Conservation (phyloP, 2,888 invertebrate genomes). For the Panzeria rudis region DNA sequence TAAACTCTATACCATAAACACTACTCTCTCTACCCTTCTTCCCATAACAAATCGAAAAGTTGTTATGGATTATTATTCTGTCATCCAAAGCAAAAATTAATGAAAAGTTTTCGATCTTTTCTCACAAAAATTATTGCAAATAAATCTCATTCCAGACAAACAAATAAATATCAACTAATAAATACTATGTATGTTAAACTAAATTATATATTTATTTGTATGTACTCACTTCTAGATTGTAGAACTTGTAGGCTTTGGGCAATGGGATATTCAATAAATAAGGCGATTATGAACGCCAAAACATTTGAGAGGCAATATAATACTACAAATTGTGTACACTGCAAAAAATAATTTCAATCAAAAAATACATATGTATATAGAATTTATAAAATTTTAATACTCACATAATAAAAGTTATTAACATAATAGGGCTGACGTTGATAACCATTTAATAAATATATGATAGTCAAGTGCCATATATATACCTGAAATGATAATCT, state of each 20-base stretch:
- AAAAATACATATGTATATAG: background rate
- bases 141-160: too few relatives aligned
- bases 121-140: too few relatives aligned
- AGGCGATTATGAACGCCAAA: conserved; percentile 75
- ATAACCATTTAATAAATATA: conserved; percentile 75
- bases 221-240: conserved; percentile 51
- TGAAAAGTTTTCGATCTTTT: too few relatives aligned
- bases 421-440: conserved; percentile 78
- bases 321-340: conserved; percentile 74
- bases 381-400: conserved; percentile 23
- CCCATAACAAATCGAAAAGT: too few relatives aligned
- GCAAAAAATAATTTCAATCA: background rate
- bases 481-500: conserved; percentile 80
- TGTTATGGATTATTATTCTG: too few relatives aligned
- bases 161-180: too few relatives aligned
- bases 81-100: too few relatives aligned
- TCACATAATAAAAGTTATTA: conserved; percentile 77
- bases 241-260: conserved; percentile 55
- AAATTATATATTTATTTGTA: background rate
- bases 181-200: too few relatives aligned
- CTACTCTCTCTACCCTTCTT: too few relatives aligned
- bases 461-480: conserved; percentile 79
- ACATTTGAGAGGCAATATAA: conserved; percentile 76
- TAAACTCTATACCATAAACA: too few relatives aligned
- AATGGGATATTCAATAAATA: conserved; percentile 79